Evolutionary conservation across 1,140 invertebrate species (phyloP).

Genomic region (Brachionus paranguensis): DNA sequence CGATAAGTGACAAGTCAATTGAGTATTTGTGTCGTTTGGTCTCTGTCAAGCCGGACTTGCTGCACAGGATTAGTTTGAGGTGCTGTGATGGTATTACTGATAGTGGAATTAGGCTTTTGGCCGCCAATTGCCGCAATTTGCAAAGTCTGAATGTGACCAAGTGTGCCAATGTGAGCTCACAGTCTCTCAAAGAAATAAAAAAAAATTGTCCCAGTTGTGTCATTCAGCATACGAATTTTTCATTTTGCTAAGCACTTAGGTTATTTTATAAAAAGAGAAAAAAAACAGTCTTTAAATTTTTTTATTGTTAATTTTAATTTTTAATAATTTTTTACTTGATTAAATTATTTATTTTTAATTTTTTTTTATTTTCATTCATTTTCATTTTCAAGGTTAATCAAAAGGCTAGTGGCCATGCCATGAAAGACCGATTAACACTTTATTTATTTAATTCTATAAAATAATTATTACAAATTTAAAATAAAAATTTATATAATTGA

Average conservation of each 20-base stretch:
- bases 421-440: too few species aligned
- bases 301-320: not conserved
- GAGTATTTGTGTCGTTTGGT: conserved; percentile 12
- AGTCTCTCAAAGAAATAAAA: conserved; percentile 17
- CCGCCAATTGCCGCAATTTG: not conserved
- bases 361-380: too few species aligned
- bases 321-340: not conserved
- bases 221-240: conserved; percentile 31
- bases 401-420: too few species aligned
- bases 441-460: too few species aligned
- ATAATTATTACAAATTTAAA: too few species aligned
- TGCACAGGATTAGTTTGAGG: conserved; percentile 12
- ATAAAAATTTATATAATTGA: too few species aligned
- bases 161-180: not conserved
- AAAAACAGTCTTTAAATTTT: not conserved
- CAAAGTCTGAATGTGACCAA: conserved; percentile 16
- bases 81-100: not conserved
- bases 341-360: not conserved
- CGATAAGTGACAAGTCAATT: not conserved
- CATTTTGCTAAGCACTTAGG: not conserved
- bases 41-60: not conserved
- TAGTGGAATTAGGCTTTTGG: not conserved
- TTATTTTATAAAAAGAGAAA: not conserved
- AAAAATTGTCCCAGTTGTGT: conserved; percentile 28
- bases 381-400: too few species aligned